Percentiles rank a stretch among this genome's conserved stretches.
Evolutionary conservation across 2,888 invertebrate genomes (phyloP).

Genomic region (Morpho achilles): DNA sequence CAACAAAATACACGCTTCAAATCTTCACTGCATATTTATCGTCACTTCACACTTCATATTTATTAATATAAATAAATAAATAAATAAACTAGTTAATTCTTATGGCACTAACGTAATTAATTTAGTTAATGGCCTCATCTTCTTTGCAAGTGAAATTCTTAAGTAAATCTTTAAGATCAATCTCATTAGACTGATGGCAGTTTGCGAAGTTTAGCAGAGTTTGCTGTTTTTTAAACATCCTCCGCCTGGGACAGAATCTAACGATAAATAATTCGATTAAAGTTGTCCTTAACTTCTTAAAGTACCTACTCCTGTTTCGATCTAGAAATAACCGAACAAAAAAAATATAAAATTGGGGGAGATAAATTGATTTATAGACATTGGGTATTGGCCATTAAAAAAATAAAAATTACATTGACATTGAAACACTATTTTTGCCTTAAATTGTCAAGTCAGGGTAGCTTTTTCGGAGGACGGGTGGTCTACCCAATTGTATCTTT

Average conservation of each 20-base stretch:
- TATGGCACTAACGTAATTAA: conserved; percentile 4
- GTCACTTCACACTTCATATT: too few relatives aligned
- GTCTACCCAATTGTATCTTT: too few relatives aligned
- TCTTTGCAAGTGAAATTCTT: conserved; percentile 29
- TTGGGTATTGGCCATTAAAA: too few relatives aligned
- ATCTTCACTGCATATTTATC: too few relatives aligned
- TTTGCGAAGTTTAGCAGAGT: conserved; percentile 35
- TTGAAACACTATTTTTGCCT: too few relatives aligned
- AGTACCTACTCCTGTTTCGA: background rate
- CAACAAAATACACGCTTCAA: too few relatives aligned
- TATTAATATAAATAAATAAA: background rate
- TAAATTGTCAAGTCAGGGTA: too few relatives aligned
- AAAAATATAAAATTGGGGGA: too few relatives aligned
- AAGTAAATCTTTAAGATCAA: conserved; percentile 46
- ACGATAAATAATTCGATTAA: conserved; percentile 34
- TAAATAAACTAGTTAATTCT: conserved; percentile 1
- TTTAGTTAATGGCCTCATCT: conserved; percentile 11
- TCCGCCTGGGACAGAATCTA: conserved; percentile 30
- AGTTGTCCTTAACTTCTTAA: conserved; percentile 22
- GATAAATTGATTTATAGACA: too few relatives aligned
- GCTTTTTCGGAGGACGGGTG: too few relatives aligned
- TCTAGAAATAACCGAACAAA: background rate
- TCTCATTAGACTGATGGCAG: conserved; percentile 53
- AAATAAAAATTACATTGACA: too few relatives aligned
- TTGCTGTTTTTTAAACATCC: conserved; percentile 37